Percentiles rank a stretch among this genome's conserved stretches.
Conservation (phyloP, 2,888 invertebrate genomes). For the Siphonodentalium dalli region DNA sequence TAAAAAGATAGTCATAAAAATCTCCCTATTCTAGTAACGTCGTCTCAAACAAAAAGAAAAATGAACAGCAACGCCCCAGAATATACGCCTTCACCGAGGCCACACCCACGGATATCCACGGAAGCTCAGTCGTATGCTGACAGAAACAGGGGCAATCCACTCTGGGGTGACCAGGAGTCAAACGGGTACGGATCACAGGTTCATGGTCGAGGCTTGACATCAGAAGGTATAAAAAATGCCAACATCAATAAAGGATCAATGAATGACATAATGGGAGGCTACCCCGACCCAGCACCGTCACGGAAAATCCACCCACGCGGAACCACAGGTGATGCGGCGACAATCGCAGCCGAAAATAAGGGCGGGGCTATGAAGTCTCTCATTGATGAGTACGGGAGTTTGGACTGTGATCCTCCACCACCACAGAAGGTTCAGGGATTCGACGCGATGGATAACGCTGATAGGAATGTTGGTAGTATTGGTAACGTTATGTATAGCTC, state of each 20-base stretch:
- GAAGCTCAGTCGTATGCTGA: constrained; percentile 46
- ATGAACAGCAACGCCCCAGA: too few species aligned
- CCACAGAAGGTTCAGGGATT: constrained; percentile 46
- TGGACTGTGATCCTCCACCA: constrained; percentile 29
- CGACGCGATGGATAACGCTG: constrained; percentile 48
- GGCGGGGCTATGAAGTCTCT: constrained; percentile 51
- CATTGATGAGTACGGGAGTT: constrained; percentile 50
- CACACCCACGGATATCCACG: constrained; percentile 42
- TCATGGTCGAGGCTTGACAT: constrained; percentile 35
- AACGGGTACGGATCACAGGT: constrained; percentile 39
- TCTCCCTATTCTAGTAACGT: too few species aligned
- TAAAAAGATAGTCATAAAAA: too few species aligned
- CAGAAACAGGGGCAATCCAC: constrained; percentile 32
- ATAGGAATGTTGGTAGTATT: constrained; percentile 50
- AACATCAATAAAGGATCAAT: constrained; percentile 49
- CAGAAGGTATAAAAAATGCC: constrained; percentile 39
- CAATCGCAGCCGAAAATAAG: constrained; percentile 43
- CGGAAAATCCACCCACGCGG: constrained; percentile 44
- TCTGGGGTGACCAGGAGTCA: constrained; percentile 33
- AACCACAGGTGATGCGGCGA: constrained; percentile 41
- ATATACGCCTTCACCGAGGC: constrained; percentile 38
- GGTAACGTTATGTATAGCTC: constrained; percentile 41
- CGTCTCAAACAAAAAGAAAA: too few species aligned
- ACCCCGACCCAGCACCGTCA: constrained; percentile 43
- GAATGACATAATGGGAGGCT: constrained; percentile 49